phyloP scores from a whole-genome alignment of 2,888 invertebrate species.

The Oasisia sp. region DNA sequence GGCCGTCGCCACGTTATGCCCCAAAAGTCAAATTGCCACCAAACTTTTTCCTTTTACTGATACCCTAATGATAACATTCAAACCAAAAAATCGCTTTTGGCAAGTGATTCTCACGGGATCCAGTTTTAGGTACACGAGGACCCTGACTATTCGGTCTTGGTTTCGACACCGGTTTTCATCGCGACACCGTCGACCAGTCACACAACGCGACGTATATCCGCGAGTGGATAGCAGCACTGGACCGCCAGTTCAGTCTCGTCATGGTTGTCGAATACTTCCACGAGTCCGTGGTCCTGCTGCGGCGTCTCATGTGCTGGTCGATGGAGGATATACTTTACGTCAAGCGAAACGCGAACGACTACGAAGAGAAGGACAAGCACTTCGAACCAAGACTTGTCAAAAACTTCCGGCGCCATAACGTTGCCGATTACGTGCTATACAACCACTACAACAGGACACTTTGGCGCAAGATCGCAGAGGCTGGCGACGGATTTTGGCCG shows the following conservation, averaged over 20 bases:
- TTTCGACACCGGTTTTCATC: conserved; percentile 55
- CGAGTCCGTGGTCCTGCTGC: conserved; percentile 61
- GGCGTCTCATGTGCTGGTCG: conserved; percentile 60
- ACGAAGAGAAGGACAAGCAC: neutral
- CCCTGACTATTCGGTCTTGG: conserved; percentile 61
- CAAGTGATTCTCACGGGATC: too few relatives aligned
- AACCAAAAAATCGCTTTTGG: too few relatives aligned
- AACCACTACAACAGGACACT: conserved; percentile 58
- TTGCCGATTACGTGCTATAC: conserved; percentile 56
- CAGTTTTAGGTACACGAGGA: too few relatives aligned
- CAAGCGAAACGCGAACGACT: conserved; percentile 45
- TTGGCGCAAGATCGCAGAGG: conserved; percentile 49
- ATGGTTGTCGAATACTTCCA: conserved; percentile 62
- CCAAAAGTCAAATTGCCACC: too few relatives aligned
- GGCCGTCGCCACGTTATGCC: too few relatives aligned
- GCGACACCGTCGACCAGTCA: neutral
- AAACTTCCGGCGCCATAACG: conserved; percentile 54
- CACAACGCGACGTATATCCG: conserved; percentile 5
- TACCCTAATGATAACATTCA: too few relatives aligned
- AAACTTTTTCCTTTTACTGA: too few relatives aligned
- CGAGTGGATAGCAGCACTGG: conserved; percentile 40
- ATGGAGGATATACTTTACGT: conserved; percentile 59
- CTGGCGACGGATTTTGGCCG: conserved; percentile 48
- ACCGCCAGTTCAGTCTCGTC: conserved; percentile 54
- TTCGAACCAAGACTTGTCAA: conserved; percentile 40